These are phyloP conservation scores for Dasysyrphus tricinctus DNA, from an alignment of 2,888 invertebrate genomes.

Conservation along the genomic window DNA sequence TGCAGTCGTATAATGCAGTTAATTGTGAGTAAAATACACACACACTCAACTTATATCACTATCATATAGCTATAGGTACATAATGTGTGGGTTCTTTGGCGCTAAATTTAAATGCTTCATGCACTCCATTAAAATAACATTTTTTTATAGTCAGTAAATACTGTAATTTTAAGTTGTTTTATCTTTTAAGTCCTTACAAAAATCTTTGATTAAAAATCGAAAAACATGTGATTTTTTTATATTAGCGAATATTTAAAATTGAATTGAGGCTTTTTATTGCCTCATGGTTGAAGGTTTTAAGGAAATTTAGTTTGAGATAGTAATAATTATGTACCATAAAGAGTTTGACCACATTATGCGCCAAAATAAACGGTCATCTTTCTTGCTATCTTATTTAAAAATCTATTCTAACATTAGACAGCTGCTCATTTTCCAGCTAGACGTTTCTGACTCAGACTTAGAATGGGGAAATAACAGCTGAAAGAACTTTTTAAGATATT, in stretches of 20 bases:
- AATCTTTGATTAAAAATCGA: constrained; percentile 46
- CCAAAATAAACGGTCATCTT: no score
- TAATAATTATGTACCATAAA: no score
- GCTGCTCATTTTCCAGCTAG: no score
- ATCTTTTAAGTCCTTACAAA: constrained; percentile 26
- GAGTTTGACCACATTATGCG: no score
- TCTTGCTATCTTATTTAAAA: no score
- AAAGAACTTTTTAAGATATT: no score
- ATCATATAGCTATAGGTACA: neutral
- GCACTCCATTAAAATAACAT: constrained; percentile 60
- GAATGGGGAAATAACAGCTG: no score
- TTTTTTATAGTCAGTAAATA: constrained; percentile 70
- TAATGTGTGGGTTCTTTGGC: constrained; percentile 15
- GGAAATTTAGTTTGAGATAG: no score
- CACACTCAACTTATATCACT: neutral
- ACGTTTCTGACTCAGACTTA: no score
- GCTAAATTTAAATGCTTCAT: constrained; percentile 53
- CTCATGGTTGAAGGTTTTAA: no score
- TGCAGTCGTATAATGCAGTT: constrained; percentile 72
- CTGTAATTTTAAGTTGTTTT: constrained; percentile 66
- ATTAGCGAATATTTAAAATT: constrained; percentile 48
- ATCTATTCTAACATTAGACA: no score
- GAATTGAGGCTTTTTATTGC: neutral
- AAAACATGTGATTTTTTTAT: neutral
- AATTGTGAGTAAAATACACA: constrained; percentile 42